A percentile compares a stretch with the other conserved stretches of the same genome.
Conservation (phyloP, 2,113 vertebrate genomes). For the Cygnus buccinator region DNA sequence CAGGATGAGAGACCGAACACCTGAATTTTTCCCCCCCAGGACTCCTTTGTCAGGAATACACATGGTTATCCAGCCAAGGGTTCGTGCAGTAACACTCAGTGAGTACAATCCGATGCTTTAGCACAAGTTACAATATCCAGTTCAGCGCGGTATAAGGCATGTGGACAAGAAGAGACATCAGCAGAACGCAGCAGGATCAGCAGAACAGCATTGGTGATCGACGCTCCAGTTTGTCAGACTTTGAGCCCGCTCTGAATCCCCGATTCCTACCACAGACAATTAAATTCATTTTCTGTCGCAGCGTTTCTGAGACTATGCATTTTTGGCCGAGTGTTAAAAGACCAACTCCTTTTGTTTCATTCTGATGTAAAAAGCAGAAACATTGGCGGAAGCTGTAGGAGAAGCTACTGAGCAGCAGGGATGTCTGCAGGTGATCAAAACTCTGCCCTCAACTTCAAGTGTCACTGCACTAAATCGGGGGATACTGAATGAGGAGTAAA, state of each 20-base stretch:
- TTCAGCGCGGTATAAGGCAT: conserved; percentile 62
- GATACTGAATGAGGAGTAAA: conserved; percentile 3
- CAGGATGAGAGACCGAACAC: conserved; percentile 19
- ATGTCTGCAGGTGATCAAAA: neutral
- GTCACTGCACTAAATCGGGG: neutral
- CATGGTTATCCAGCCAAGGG: neutral
- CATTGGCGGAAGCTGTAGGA: neutral
- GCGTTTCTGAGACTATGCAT: conserved; percentile 5
- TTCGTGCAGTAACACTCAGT: neutral
- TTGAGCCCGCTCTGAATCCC: conserved; percentile 35
- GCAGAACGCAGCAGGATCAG: neutral
- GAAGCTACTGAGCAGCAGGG: conserved; percentile 38
- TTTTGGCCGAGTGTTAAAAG: conserved; percentile 42
- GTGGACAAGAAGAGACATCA: conserved; percentile 41
- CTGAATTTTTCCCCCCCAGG: neutral
- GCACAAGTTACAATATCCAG: conserved; percentile 12
- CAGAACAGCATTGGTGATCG: neutral
- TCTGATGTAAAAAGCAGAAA: conserved; percentile 27
- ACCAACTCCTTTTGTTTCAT: conserved; percentile 21
- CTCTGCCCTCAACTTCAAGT: conserved; percentile 31
- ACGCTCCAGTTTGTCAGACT: conserved; percentile 22
- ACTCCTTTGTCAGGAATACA: neutral
- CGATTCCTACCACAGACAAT: neutral
- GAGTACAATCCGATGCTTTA: neutral
- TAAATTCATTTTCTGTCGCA: neutral